Percentiles rank a stretch among this genome's conserved stretches.
These are phyloP conservation scores for Protobothrops mucrosquamatus DNA, from an alignment of 2,113 vertebrate genomes.

Conservation along the genomic window DNA sequence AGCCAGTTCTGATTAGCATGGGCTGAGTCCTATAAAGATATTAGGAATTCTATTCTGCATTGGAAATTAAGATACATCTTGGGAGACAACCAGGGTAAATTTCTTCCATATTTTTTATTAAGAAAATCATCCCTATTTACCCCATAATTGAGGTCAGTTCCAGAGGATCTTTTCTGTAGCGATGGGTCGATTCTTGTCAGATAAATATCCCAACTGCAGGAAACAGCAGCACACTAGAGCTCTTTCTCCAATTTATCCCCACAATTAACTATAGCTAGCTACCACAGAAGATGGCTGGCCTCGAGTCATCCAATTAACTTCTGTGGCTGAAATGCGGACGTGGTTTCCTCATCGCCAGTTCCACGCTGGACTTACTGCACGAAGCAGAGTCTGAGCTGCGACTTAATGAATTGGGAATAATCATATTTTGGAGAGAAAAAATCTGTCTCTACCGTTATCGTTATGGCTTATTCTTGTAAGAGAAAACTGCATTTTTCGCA, in stretches of 20 bases:
- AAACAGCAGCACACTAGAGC: background rate
- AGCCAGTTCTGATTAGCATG: background rate
- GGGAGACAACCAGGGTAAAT: background rate
- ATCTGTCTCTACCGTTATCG: background rate
- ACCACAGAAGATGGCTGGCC: background rate
- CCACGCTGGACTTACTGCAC: background rate
- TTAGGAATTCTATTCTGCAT: background rate
- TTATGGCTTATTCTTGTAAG: background rate
- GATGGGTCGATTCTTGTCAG: background rate
- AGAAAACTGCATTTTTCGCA: background rate
- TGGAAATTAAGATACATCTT: background rate
- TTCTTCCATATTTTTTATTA: background rate
- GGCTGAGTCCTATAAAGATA: background rate
- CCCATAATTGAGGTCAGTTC: background rate
- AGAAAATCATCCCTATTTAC: background rate
- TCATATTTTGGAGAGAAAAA: background rate
- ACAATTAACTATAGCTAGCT: background rate
- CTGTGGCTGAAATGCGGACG: background rate
- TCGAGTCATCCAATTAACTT: background rate
- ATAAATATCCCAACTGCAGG: background rate
- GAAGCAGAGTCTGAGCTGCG: background rate
- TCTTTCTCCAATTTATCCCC: background rate
- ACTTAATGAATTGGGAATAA: background rate
- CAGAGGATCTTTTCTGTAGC: background rate
- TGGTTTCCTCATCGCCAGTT: background rate